Evolutionary conservation across 1,140 invertebrate species (phyloP), one percentile per base, ranked within the genome.

Genomic region (Diplogasteroides magnus): DNA sequence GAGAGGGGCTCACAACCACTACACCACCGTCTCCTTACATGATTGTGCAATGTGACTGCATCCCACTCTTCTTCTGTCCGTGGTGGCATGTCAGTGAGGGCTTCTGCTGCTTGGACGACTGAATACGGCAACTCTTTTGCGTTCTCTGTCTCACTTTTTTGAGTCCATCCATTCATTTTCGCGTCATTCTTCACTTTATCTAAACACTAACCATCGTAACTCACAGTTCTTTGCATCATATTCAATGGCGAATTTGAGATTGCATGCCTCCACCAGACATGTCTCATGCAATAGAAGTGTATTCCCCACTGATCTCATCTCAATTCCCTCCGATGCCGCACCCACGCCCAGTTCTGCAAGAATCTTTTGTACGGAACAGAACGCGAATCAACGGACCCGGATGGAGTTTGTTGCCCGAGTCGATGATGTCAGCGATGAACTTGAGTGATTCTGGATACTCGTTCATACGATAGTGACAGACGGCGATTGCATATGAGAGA

Each of bases 161-260:
- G 26, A 28, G 6, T 0, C 1, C 3, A 60, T 23, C 28, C 6
- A 14, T 23, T 13, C 25, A 69, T 14, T 69, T 67, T 61, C 48
- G 13, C 26, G 62, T 66, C 14, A 62, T 14, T 68, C 14, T 68
- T 14, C 29, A 19, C 13, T 15, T 14, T 68, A 28, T 37, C 19
- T 19, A 56, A n/a, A n/a, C n/a, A n/a, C n/a, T n/a, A n/a, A n/a
- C 31, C 3, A 32, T 25, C 15, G 27, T 27, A 63, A 59, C 83
- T 88, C 87, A 90, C 91, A 87, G 84, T 98, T 97, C 86, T 95
- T 95, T 27, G 94, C 86, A 82, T 97, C 91, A 85, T 94, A 98
- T 85, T 98, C 94, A 76, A 98, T 94, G 1, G 96, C 96, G 23
- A 94, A 94, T 86, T 97, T 98, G 0, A 99, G 86, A 86, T 98